Conservation (phyloP, 2,797 vertebrate species). For the Pseudocheirus occidentalis region DNA sequence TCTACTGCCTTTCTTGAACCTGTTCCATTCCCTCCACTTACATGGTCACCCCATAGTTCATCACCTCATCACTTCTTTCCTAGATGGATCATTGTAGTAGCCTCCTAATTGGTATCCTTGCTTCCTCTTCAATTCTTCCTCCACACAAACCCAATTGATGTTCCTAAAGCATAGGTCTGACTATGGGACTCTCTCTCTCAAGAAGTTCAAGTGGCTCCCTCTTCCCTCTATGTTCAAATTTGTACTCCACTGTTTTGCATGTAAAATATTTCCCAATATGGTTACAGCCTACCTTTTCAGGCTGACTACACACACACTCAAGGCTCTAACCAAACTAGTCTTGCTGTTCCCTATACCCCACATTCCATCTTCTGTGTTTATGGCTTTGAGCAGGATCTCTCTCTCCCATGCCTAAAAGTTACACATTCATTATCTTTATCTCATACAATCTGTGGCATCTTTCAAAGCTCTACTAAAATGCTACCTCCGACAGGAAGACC, state of each 20-base stretch:
- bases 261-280: background rate
- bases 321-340: background rate
- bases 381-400: background rate
- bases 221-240: background rate
- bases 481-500: background rate
- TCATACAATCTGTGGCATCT: background rate
- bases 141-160: background rate
- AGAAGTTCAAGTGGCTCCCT: background rate
- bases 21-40: background rate
- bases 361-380: background rate
- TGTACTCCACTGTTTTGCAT: background rate
- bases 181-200: background rate
- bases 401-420: background rate
- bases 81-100: background rate
- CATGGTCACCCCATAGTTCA: background rate
- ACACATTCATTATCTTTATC: background rate
- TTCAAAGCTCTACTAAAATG: background rate
- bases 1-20: background rate
- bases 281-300: background rate
- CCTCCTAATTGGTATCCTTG: background rate
- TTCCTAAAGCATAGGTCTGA: background rate
- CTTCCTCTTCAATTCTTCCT: background rate
- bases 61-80: background rate
- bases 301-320: background rate
- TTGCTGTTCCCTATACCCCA: background rate